A percentile compares a stretch with the other conserved stretches of the same genome.
Evolutionary conservation across 2,113 vertebrate species (phyloP).

Genomic region (Actenoides hombroni): DNA sequence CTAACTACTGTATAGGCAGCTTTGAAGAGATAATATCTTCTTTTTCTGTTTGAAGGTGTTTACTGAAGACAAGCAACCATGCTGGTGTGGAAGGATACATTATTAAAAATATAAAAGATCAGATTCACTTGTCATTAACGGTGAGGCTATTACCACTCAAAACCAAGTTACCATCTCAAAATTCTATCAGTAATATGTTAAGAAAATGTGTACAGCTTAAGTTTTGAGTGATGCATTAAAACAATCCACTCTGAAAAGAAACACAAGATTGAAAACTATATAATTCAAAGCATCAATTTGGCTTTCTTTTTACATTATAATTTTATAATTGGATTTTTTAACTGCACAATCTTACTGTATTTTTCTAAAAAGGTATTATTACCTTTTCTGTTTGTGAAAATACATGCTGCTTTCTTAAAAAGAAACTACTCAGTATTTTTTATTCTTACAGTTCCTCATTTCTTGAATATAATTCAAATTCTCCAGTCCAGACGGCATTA

Average conservation of each 20-base stretch:
- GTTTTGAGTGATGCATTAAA: not conserved
- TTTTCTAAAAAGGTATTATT: not conserved
- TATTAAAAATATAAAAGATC: conserved; percentile 91
- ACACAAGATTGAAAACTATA: not conserved
- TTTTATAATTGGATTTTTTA: not conserved
- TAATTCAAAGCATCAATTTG: not conserved
- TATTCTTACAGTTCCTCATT: not conserved
- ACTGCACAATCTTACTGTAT: not conserved
- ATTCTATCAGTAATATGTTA: not conserved
- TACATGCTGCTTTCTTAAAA: not conserved
- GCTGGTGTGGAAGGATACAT: conserved; percentile 88
- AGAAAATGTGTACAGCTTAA: not conserved
- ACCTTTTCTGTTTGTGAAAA: not conserved
- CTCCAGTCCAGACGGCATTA: not conserved
- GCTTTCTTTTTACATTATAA: not conserved
- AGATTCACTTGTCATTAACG: conserved; percentile 83
- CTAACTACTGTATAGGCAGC: not conserved
- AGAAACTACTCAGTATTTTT: not conserved
- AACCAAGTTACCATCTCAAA: not conserved
- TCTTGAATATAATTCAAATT: not conserved
- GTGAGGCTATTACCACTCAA: conserved; percentile 70
- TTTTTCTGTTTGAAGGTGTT: conserved; percentile 79
- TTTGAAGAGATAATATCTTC: not conserved
- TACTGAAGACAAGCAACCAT: conserved; percentile 90
- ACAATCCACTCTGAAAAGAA: not conserved